Conservation (phyloP, 2,797 vertebrate genomes). For the Eulemur mongoz region DNA sequence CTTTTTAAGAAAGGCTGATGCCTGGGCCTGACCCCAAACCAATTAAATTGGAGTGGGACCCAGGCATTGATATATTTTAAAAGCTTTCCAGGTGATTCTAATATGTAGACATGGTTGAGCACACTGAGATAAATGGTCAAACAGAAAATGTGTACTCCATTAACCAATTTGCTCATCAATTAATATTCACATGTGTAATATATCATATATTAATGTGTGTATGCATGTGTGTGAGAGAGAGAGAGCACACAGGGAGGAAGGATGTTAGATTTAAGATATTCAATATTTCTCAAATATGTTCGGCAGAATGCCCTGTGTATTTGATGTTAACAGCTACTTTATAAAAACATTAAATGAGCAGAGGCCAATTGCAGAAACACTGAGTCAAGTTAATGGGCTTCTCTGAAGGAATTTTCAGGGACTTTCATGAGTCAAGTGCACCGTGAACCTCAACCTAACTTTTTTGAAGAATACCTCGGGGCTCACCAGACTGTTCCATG, state of each 20-base stretch:
- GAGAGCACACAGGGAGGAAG: not conserved
- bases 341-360: not conserved
- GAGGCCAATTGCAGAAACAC: not conserved
- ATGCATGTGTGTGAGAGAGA: not conserved
- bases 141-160: not conserved
- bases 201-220: not conserved
- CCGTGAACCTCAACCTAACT: not conserved
- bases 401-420: not conserved
- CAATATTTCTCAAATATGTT: not conserved
- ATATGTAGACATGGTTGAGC: not conserved
- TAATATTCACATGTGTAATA: not conserved
- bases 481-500: no score
- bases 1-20: not conserved
- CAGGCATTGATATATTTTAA: not conserved
- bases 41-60: not conserved
- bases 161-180: not conserved
- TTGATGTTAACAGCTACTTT: not conserved
- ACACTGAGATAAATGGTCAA: not conserved
- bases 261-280: not conserved
- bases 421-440: not conserved
- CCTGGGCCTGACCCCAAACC: constrained; percentile 16
- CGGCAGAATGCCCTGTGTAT: not conserved
- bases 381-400: not conserved
- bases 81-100: constrained; percentile 11
- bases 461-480: not conserved